A percentile compares a stretch with the other conserved stretches of the same genome.
These are phyloP conservation scores for Mesitornis unicolor DNA, from an alignment of 2,113 vertebrate species.

Conservation along the genomic window DNA sequence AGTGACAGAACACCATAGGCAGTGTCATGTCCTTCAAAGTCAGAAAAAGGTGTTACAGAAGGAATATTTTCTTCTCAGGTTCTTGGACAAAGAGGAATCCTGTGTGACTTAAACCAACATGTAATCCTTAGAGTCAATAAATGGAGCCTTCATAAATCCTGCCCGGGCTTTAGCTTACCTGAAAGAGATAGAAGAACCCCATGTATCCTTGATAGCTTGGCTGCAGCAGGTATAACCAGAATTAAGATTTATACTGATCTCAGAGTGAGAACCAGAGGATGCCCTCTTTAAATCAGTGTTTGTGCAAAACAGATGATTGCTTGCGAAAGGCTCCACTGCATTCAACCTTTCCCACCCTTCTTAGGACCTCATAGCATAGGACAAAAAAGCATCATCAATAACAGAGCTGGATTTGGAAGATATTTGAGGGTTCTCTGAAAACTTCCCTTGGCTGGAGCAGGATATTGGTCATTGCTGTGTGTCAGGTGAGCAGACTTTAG, in stretches of 20 bases:
- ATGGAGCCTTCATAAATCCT: neutral
- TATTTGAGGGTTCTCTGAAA: neutral
- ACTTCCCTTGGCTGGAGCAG: neutral
- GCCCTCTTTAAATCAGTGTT: neutral
- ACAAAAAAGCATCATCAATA: neutral
- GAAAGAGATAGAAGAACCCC: neutral
- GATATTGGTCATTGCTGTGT: neutral
- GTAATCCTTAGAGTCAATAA: neutral
- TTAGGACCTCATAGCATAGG: neutral
- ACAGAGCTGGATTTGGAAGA: neutral
- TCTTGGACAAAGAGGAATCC: neutral
- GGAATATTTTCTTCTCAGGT: neutral
- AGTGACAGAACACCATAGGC: neutral
- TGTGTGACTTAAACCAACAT: neutral
- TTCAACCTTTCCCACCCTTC: neutral
- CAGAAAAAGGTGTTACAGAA: neutral
- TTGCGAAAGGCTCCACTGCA: neutral
- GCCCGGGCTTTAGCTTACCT: neutral
- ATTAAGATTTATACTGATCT: neutral
- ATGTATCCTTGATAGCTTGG: neutral
- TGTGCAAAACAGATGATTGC: neutral
- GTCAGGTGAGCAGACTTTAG: neutral
- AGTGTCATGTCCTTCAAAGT: neutral
- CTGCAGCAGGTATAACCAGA: neutral
- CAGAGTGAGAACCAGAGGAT: neutral